These are phyloP conservation scores for Anneissia japonica DNA, from an alignment of 35 echinoderm and acorn worm species.

Conservation along the genomic window DNA sequence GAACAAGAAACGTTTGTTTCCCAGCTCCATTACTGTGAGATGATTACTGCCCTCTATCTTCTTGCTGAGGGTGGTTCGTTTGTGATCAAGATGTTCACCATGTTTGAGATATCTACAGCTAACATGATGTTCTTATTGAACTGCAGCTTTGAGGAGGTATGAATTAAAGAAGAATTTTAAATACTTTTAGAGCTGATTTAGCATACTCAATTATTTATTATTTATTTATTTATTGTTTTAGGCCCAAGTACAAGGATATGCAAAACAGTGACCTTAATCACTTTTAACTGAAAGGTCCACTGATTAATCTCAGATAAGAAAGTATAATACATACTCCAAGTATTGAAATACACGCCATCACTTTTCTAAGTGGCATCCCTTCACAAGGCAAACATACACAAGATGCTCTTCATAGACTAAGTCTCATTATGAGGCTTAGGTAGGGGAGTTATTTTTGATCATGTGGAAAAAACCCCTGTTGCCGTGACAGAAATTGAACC, in stretches of 20 bases:
- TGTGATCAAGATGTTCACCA: slow-evolving; percentile 95
- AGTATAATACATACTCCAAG: too few species aligned
- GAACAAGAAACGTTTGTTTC: slow-evolving; percentile 74
- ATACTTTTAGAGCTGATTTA: neutral
- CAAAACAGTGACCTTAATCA: neutral
- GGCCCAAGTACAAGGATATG: neutral
- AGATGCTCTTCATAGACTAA: too few species aligned
- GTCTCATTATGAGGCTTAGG: too few species aligned
- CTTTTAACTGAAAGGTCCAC: neutral
- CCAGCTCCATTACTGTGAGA: slow-evolving; percentile 70
- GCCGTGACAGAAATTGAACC: too few species aligned
- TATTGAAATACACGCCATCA: too few species aligned
- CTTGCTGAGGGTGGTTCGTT: slow-evolving; percentile 54
- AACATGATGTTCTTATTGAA: slow-evolving; percentile 77
- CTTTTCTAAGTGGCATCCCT: too few species aligned
- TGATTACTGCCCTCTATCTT: slow-evolving; percentile 54
- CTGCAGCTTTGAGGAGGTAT: slow-evolving; percentile 73
- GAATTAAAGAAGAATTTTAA: neutral
- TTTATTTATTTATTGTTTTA: neutral
- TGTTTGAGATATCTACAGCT: slow-evolving; percentile 72
- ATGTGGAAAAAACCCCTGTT: too few species aligned
- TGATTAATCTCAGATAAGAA: too few species aligned
- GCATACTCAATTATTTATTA: too few species aligned
- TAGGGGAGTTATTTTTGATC: too few species aligned
- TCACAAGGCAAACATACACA: too few species aligned